Base-by-base conservation (phyloP, 2,888 invertebrate genomes). In the Pediacus dermestoides region DNA sequence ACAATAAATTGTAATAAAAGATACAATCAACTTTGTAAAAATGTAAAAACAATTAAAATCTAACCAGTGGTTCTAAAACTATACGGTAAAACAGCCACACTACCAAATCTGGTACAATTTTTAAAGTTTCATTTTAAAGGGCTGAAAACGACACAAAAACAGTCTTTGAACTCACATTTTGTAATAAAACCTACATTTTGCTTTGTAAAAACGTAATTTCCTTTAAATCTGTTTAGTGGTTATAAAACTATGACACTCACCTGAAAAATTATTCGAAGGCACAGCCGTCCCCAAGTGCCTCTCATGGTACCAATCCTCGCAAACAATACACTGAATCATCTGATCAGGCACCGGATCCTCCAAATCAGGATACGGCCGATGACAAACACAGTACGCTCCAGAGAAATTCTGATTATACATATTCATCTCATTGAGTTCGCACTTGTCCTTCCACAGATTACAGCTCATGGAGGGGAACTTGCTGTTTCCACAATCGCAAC, bases 271-370 rank as follows among this genome's bases (percentile, higher is more conserved):
- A 49, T 73, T 74, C 4, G 74, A 67, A 7, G 82, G 75, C 28
- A 77, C 72, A 25, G 64, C 60, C 2, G 76, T 71, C 43, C 80
- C 80, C 46, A 89, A 70, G 66, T 90, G 89, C 53, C 82, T 68
- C 14, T 84, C 77, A 72, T 99, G 99, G 58, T 83, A 90, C 99
- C 99, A 99, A 68, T 99, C 97, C 67, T 99, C 99, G 68, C 99
- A 99, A 35, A 95, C 73, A 27, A 88, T 76, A 62, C 99, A 99
- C 64, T 99, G 97, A 31, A 95, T 81, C 96, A 97, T 97, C 56
- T 89, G 87, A 70, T 94, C 94, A 35, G 85, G 85, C 21, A 77
- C 70, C 2, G 77, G 74, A 61, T 82, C 80, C 6, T 94, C 92
- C 0, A 87, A 85, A 70, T 97, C 96, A 7, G 97, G 97, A 70